Base-by-base conservation (phyloP, 2,797 vertebrate species). In the Perodicticus potto region DNA sequence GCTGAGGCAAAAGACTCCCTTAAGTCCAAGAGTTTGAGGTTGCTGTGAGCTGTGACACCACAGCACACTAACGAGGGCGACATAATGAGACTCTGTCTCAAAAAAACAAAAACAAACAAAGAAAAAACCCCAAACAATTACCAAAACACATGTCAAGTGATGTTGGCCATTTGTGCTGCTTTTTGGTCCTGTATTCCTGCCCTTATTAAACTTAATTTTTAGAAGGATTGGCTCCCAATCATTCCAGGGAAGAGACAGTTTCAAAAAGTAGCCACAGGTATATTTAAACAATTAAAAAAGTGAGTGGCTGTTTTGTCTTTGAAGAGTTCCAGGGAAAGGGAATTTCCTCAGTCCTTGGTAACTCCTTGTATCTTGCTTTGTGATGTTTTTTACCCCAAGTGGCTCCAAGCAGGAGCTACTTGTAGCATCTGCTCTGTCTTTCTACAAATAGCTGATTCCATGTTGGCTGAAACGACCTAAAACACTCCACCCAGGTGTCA, bases 291-390 rank as follows among this genome's bases (percentile, higher is more conserved):
- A 22, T 9, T 57, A 14, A 74, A 72, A 83, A 90, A 94, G 53
- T 19, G 16, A 89, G 45, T 29, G 67, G 7, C 81, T 90, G 12
- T 83, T 49, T 72, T 57, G n/a, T 77, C n/a, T 85, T 91, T 83
- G 77, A 82, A 72, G 76, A 97, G 22, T 81, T 93, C 34, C 22
- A 40, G 63, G 45, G 49, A 34, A 23, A 87, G 53, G 27, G 34
- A 69, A 40, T 72, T 81, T 32, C 76, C 22, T 34, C 32, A 12
- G 5, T 22, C 69, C 11, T 43, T 37, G n/a, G 22, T 14, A 16
- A 67, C 19, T 65, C 73, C 16, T 49, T 32, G 13, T 37, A 2
- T 80, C 43, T 94, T 83, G 73, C 40, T 96, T 49, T 92, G 45
- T 37, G 37, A 61, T 93, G 17, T 92, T 94, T 69, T 40, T 67